Base-by-base conservation (phyloP, 2,113 vertebrate species). In the Xenopus borealis region DNA sequence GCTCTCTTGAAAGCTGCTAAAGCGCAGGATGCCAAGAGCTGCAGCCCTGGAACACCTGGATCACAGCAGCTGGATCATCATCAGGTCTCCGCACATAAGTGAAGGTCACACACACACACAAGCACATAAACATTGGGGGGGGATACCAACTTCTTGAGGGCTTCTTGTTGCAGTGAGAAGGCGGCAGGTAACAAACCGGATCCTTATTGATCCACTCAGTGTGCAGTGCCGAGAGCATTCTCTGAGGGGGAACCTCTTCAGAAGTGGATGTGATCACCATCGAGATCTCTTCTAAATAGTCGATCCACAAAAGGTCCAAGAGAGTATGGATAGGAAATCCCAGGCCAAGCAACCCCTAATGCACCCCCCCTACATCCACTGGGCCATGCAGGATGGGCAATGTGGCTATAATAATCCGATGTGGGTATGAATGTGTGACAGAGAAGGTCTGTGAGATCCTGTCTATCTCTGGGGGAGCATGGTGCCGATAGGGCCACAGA, bases 211-310 rank as follows among this genome's bases (percentile, higher is more conserved):
- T 88, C 93, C 93, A 94, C 75, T 93, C 91, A 2, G 88, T 81
- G 85, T 91, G 90, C 78, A 90, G 73, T 6, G 85, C 86, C 62
- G 86, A 80, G 47, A 93, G 91, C 92, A 93, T 93, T 86, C 91
- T 92, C 85, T 84, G 87, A 86, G 91, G 85, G 72, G 85, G 83
- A 14, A 89, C 92, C 86, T 92, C 89, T 82, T 94, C 89, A 83
- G 88, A 86, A 20, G 89, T 89, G 79, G 89, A 93, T 61, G 91
- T 92, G 85, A 94, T 92, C 87, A 94, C 91, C 92, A 94, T 93
- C 85, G 88, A 84, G 89, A 88, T 88, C 55, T 70, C 83, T 88
- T 85, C 18, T 16, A 13, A 53, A 12, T 47, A 10, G 9, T 6
- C 12, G 46, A 11, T 5, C 46, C 46, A 27, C 53, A 12, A 55